Evolutionary conservation across 2,113 vertebrate genomes (phyloP).

Genomic region (Vidua macroura): DNA sequence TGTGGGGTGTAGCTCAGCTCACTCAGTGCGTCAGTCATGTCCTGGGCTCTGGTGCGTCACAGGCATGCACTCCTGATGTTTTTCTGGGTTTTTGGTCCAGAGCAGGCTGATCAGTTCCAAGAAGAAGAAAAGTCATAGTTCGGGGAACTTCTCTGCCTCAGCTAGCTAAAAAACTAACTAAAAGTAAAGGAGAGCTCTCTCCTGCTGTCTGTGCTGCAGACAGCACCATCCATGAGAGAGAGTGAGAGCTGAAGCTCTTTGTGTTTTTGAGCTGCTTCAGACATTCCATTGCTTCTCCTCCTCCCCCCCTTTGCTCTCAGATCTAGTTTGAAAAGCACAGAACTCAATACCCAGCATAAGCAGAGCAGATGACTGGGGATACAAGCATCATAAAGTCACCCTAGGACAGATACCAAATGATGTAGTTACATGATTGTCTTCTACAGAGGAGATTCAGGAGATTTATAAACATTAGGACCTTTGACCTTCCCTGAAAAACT

Average conservation of each 20-base stretch:
- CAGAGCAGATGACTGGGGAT: background rate
- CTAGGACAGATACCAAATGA: background rate
- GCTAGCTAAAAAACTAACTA: background rate
- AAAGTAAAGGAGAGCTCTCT: background rate
- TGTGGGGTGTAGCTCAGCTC: rapidly evolving
- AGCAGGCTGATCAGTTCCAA: background rate
- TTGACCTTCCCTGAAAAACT: background rate
- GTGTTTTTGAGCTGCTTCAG: background rate
- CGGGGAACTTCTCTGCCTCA: background rate
- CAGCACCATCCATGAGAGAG: too few relatives aligned
- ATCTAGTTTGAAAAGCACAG: background rate
- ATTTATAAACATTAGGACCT: background rate
- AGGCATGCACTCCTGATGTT: background rate
- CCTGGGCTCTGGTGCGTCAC: background rate
- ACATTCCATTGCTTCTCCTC: background rate
- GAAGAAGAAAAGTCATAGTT: background rate
- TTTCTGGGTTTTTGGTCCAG: background rate
- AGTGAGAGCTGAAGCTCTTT: background rate
- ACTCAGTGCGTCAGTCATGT: too few relatives aligned
- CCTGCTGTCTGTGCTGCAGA: background rate
- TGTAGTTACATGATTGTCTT: background rate
- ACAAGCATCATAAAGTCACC: background rate
- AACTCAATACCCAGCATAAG: background rate
- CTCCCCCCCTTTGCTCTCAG: background rate
- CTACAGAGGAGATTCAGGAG: background rate